phyloP scores from a whole-genome alignment of 2,797 vertebrate genomes.

The Stomatorhinus walkeri region DNA sequence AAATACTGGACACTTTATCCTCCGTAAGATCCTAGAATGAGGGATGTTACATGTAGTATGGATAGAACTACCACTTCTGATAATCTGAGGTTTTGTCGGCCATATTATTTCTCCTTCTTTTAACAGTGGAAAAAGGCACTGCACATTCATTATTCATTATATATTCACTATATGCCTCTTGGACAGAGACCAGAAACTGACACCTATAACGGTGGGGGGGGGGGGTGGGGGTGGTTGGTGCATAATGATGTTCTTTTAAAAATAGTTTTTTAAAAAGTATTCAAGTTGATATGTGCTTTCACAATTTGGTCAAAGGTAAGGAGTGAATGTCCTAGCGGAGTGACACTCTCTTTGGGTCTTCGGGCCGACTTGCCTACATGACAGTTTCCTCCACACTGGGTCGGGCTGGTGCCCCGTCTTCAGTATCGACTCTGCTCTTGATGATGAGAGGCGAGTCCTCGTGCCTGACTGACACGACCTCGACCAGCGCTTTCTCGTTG shows the following conservation, averaged over 20 bases:
- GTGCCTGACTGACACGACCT: background rate
- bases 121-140: background rate
- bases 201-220: background rate
- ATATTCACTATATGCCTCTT: background rate
- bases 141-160: background rate
- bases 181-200: background rate
- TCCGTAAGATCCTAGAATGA: background rate
- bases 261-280: background rate
- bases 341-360: background rate
- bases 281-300: background rate
- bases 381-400: constrained; percentile 57
- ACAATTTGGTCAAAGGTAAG: constrained; percentile 9
- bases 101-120: background rate
- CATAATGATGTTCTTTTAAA: background rate
- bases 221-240: background rate
- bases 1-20: background rate
- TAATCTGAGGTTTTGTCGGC: background rate
- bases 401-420: background rate
- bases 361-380: constrained; percentile 54
- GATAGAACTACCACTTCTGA: background rate
- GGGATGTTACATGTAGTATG: background rate
- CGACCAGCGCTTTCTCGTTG: constrained; percentile 49
- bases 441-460: constrained; percentile 64
- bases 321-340: background rate
- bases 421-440: constrained; percentile 21